A percentile compares a stretch with the other conserved stretches of the same genome.
Conservation (phyloP, 1,140 invertebrate genomes). For the Papilio machaon region DNA sequence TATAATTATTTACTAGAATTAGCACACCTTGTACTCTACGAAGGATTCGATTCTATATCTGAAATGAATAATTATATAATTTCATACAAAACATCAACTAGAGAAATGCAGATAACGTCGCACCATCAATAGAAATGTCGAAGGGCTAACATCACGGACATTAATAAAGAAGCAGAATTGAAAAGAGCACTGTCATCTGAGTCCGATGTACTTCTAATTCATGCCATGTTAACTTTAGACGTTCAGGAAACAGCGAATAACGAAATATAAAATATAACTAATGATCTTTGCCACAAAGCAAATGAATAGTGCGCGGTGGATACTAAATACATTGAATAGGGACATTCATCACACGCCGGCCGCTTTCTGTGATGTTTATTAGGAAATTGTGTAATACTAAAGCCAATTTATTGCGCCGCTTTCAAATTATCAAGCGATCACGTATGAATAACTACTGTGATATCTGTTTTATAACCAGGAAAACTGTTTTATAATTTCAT, state of each 20-base stretch:
- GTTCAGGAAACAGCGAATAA: slow-evolving; percentile 34
- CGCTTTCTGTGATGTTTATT: slow-evolving; percentile 49
- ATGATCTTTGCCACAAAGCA: slow-evolving; percentile 23
- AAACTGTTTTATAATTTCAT: slow-evolving; percentile 15
- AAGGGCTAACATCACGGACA: slow-evolving; percentile 4
- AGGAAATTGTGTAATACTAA: slow-evolving; percentile 47
- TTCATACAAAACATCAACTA: slow-evolving; percentile 10
- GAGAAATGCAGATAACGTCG: slow-evolving; percentile 22
- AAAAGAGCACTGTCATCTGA: neutral
- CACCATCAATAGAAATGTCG: slow-evolving; percentile 24
- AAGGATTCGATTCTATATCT: neutral
- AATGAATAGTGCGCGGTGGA: slow-evolving; percentile 29
- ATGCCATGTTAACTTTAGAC: slow-evolving; percentile 26
- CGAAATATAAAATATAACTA: slow-evolving; percentile 35
- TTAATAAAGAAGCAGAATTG: slow-evolving; percentile 32
- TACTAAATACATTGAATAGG: slow-evolving; percentile 41
- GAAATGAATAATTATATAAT: neutral
- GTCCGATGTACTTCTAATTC: slow-evolving; percentile 21
- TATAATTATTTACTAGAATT: neutral
- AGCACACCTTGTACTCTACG: neutral
- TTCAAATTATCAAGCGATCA: slow-evolving; percentile 30
- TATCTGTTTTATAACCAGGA: neutral
- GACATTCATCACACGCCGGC: slow-evolving; percentile 42
- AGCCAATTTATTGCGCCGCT: slow-evolving; percentile 42
- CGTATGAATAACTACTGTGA: slow-evolving; percentile 22